These are phyloP conservation scores for Danio kyathit DNA, from an alignment of 2,797 vertebrate species.

Conservation along the genomic window DNA sequence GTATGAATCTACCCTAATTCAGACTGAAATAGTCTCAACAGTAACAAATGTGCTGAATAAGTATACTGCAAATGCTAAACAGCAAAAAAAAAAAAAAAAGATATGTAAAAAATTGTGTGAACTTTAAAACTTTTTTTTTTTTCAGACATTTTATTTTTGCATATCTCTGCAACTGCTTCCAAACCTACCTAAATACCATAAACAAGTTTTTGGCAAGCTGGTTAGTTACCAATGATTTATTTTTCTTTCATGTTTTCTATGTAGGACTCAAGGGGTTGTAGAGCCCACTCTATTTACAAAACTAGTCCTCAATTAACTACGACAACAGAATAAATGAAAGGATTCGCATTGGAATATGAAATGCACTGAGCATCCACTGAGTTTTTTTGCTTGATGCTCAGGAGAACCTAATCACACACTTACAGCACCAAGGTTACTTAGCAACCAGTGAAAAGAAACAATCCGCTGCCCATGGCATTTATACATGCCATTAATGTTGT, in stretches of 20 bases:
- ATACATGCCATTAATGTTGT: conserved; percentile 66
- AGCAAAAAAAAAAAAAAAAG: too few species aligned
- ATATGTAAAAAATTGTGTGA: too few species aligned
- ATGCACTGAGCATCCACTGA: conserved; percentile 61
- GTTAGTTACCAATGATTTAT: neutral
- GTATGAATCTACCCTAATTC: too few species aligned
- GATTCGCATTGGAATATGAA: conserved; percentile 54
- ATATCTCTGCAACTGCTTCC: neutral
- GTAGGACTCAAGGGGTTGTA: neutral
- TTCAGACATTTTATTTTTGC: too few species aligned
- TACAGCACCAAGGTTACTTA: conserved; percentile 68
- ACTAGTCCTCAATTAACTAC: conserved; percentile 51
- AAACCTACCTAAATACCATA: neutral
- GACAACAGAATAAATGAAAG: conserved; percentile 53
- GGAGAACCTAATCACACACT: conserved; percentile 69
- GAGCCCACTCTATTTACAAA: conserved; percentile 31
- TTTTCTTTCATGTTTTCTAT: conserved; percentile 7
- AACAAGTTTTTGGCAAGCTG: neutral
- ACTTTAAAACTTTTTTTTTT: too few species aligned
- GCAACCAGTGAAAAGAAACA: conserved; percentile 68
- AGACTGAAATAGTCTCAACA: too few species aligned
- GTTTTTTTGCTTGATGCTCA: conserved; percentile 56
- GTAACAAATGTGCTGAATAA: too few species aligned
- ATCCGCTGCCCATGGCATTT: conserved; percentile 66
- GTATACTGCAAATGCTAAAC: too few species aligned